phyloP scores from a whole-genome alignment of 2,888 invertebrate species.

The Lottia gigantea region DNA sequence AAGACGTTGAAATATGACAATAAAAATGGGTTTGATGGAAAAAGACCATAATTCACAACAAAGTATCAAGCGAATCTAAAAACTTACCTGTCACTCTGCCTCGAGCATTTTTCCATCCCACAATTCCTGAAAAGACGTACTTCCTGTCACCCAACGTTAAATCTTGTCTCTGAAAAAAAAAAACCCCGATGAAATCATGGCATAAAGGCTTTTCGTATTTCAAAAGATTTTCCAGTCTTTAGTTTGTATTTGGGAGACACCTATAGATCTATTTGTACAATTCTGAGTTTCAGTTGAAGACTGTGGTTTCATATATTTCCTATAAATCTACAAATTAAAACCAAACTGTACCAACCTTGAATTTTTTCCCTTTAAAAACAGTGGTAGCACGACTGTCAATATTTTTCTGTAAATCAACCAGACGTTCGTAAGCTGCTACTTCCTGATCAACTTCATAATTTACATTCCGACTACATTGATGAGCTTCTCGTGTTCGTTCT shows the following conservation, averaged over 20 bases:
- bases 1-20: too few species aligned
- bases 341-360: conserved; percentile 73
- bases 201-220: too few species aligned
- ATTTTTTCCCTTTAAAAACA: conserved; percentile 78
- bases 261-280: too few species aligned
- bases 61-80: too few species aligned
- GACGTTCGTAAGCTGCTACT: conserved; percentile 91
- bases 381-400: conserved; percentile 93
- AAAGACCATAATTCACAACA: too few species aligned
- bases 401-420: conserved; percentile 89
- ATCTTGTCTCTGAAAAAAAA: conserved; percentile 78
- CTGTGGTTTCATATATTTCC: too few species aligned
- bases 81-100: conserved; percentile 79
- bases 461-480: conserved; percentile 87
- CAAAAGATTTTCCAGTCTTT: too few species aligned
- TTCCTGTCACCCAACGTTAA: conserved; percentile 85
- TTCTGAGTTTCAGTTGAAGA: too few species aligned
- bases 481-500: conserved; percentile 82
- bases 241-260: too few species aligned
- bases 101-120: conserved; percentile 89
- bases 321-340: too few species aligned
- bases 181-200: too few species aligned
- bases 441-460: conserved; percentile 91
- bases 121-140: conserved; percentile 85
- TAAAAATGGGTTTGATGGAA: too few species aligned